These are phyloP conservation scores for Arvicanthis niloticus DNA, from an alignment of 2,113 vertebrate species.

Conservation along the genomic window DNA sequence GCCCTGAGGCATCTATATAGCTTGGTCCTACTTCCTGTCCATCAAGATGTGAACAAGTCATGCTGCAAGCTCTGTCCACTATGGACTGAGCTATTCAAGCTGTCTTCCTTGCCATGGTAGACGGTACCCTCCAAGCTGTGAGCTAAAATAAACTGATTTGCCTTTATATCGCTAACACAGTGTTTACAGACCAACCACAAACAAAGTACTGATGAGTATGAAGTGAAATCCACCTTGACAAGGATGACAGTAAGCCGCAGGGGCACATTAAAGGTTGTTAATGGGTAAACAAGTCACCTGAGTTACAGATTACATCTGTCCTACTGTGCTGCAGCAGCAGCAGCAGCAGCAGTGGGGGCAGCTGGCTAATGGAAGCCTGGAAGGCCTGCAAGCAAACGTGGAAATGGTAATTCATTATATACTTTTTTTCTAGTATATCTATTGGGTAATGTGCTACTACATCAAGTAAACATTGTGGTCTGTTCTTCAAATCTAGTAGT, in stretches of 20 bases:
- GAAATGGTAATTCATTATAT: not conserved
- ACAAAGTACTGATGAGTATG: not conserved
- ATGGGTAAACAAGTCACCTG: not conserved
- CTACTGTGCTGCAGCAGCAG: not conserved
- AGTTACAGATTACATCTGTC: not conserved
- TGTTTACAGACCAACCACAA: not conserved
- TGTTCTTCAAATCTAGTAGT: constrained; percentile 11
- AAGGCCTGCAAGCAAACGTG: not conserved
- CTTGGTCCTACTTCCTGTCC: not conserved
- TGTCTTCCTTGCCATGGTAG: not conserved
- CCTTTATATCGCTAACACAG: not conserved
- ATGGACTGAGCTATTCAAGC: not conserved
- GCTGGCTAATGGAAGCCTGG: not conserved
- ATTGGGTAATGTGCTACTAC: not conserved
- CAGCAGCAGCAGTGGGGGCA: not conserved
- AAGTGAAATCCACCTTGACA: not conserved
- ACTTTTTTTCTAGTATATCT: not conserved
- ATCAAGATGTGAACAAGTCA: not conserved
- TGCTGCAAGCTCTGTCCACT: not conserved
- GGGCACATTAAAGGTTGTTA: not conserved
- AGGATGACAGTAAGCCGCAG: not conserved
- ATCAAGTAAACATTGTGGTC: not conserved
- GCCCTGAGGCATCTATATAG: not conserved
- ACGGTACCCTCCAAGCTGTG: not conserved
- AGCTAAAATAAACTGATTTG: not conserved